These are phyloP conservation scores for Labeo catla DNA, from an alignment of 2,113 vertebrate genomes.

Conservation along the genomic window DNA sequence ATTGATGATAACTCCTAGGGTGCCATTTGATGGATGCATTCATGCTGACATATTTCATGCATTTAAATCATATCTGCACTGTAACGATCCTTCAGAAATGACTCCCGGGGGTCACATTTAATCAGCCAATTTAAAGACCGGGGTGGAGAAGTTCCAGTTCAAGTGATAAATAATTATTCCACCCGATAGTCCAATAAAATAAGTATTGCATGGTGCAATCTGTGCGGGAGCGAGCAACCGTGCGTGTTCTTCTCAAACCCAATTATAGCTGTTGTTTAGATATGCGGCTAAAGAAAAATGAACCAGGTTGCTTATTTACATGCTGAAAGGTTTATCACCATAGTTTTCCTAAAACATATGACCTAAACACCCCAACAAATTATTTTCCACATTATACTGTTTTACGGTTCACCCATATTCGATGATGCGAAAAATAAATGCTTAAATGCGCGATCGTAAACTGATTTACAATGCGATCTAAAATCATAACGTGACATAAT, in stretches of 20 bases:
- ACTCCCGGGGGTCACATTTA: slow-evolving; percentile 16
- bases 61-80: slow-evolving; percentile 26
- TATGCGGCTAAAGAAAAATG: background rate
- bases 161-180: slow-evolving; percentile 19
- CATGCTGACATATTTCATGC: slow-evolving; percentile 15
- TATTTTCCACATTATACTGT: slow-evolving; percentile 9
- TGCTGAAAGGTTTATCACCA: background rate
- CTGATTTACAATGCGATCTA: slow-evolving; percentile 33
- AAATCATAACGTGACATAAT: slow-evolving; percentile 7
- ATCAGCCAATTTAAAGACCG: slow-evolving; percentile 11
- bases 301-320: background rate
- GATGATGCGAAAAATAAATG: slow-evolving; percentile 7
- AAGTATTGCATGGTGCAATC: background rate
- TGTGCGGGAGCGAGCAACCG: background rate
- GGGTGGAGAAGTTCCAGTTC: slow-evolving; percentile 6
- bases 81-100: slow-evolving; percentile 13
- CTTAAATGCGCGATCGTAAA: slow-evolving; percentile 1
- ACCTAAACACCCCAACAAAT: background rate
- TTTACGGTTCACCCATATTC: slow-evolving; percentile 11
- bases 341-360: slow-evolving; percentile 7
- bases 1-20: slow-evolving; percentile 10
- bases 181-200: background rate
- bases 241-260: background rate
- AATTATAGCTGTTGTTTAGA: slow-evolving; percentile 11
- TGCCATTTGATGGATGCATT: slow-evolving; percentile 33